phyloP scores from a whole-genome alignment of 1,140 invertebrate species.

The Trinorchestia longiramus region DNA sequence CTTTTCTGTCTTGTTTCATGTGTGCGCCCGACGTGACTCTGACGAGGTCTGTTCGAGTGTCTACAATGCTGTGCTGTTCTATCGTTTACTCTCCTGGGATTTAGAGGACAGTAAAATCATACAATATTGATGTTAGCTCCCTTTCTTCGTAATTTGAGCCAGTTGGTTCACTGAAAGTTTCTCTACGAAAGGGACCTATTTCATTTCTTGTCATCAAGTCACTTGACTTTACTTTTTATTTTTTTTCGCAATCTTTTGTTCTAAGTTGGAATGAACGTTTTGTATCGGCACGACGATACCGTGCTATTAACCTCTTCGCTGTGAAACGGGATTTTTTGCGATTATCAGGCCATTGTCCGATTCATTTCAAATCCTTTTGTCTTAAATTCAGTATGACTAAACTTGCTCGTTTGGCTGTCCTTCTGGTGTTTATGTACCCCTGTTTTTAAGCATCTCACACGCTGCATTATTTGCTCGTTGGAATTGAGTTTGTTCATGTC shows the following conservation, averaged over 20 bases:
- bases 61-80: too few relatives aligned
- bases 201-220: not conserved
- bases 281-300: not conserved
- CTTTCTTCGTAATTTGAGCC: too few relatives aligned
- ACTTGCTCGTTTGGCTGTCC: not conserved
- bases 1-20: too few relatives aligned
- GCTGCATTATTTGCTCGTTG: not conserved
- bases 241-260: not conserved
- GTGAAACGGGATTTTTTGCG: not conserved
- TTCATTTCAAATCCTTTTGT: not conserved
- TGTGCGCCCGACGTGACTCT: too few relatives aligned
- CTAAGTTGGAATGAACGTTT: not conserved
- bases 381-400: not conserved
- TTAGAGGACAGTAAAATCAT: too few relatives aligned
- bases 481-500: not conserved
- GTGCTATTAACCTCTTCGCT: not conserved
- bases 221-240: not conserved
- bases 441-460: not conserved
- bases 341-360: not conserved
- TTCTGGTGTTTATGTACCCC: not conserved
- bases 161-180: not conserved
- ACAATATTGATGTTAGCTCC: too few relatives aligned
- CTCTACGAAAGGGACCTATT: not conserved
- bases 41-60: too few relatives aligned
- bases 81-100: too few relatives aligned